Evolutionary conservation across 2,797 vertebrate species (phyloP).

Genomic region (Mico argentatus): DNA sequence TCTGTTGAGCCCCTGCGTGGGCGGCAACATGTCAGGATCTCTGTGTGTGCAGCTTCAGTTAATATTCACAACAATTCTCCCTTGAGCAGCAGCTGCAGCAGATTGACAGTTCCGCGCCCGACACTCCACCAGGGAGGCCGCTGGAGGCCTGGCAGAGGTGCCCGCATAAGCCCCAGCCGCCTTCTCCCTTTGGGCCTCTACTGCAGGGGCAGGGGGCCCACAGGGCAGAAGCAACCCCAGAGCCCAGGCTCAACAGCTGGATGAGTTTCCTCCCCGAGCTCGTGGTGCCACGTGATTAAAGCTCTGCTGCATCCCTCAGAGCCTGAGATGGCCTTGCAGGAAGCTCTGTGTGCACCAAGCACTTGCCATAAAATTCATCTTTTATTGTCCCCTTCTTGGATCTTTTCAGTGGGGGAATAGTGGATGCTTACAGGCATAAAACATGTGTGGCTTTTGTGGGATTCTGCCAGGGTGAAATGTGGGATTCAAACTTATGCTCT

Average conservation of each 20-base stretch:
- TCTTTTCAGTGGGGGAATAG: neutral
- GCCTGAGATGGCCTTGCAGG: neutral
- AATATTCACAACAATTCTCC: neutral
- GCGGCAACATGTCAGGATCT: neutral
- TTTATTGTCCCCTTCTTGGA: neutral
- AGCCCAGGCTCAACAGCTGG: neutral
- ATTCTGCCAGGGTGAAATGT: neutral
- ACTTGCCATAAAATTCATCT: neutral
- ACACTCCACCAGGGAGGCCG: neutral
- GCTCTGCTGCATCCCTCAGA: neutral
- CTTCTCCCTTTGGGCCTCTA: neutral
- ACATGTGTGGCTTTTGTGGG: neutral
- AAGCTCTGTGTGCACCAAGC: neutral
- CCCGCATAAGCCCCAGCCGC: rapidly evolving
- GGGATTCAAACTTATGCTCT: neutral
- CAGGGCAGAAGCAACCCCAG: neutral
- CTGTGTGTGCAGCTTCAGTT: rapidly evolving
- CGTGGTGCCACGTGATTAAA: neutral
- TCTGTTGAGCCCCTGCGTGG: rapidly evolving
- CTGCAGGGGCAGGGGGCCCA: no score
- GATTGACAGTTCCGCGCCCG: rapidly evolving
- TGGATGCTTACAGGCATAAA: neutral
- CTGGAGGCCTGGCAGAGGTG: neutral
- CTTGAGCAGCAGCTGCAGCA: neutral
- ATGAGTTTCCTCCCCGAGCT: neutral